A percentile compares a stretch with the other conserved stretches of the same genome.
Conservation (phyloP, 92 coral and sea anemone species). For the Porites divaricata region DNA sequence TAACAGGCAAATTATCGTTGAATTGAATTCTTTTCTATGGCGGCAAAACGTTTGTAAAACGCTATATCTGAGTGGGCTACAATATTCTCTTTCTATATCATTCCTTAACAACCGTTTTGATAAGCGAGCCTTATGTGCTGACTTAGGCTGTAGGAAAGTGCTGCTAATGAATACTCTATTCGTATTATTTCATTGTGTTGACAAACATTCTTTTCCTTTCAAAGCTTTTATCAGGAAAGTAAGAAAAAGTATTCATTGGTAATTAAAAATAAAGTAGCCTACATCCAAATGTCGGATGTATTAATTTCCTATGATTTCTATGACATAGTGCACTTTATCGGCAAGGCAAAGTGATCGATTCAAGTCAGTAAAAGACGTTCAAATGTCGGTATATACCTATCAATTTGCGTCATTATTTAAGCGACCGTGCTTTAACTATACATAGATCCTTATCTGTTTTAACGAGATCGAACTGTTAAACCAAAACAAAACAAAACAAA, state of each 20-base stretch:
- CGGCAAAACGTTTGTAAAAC: not conserved
- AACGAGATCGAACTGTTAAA: no score
- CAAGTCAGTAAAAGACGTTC: not conserved
- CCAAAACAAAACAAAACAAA: no score
- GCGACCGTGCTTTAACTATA: not conserved
- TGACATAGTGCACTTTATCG: no score
- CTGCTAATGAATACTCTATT: not conserved
- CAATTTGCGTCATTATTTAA: not conserved
- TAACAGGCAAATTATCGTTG: not conserved
- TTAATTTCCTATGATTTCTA: no score
- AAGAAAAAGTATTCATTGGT: no score
- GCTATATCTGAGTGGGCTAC: not conserved
- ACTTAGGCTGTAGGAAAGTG: not conserved
- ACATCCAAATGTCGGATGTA: no score
- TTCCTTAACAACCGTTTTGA: not conserved
- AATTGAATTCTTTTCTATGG: not conserved
- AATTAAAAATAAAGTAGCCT: no score
- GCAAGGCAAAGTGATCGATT: not conserved
- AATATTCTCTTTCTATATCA: not conserved
- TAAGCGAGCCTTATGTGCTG: not conserved
- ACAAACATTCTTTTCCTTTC: no score
- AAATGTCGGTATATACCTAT: not conserved
- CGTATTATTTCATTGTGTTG: no score
- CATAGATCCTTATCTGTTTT: no score
- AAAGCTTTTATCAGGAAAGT: no score